A percentile compares a stretch with the other conserved stretches of the same genome.
Conservation (phyloP, 2,888 invertebrate species). For the Hartigia nigra region DNA sequence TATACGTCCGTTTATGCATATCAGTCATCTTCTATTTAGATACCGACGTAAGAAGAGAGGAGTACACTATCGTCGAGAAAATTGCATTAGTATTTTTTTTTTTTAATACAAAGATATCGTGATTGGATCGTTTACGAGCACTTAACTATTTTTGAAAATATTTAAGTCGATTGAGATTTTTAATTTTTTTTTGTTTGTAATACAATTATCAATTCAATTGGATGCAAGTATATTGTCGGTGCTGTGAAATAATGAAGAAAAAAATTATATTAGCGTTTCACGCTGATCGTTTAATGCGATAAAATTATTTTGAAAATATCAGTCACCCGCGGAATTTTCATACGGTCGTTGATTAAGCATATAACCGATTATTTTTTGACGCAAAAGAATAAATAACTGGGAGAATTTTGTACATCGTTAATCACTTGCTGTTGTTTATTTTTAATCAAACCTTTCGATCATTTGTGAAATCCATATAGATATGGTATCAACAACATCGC, state of each 20-base stretch:
- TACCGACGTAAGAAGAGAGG: neutral
- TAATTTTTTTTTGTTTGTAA: neutral
- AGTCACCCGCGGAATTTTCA: neutral
- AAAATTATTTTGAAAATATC: neutral
- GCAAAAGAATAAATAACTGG: no score
- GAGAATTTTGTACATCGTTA: no score
- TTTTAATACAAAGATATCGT: neutral
- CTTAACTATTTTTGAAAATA: neutral
- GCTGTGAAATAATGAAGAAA: no score
- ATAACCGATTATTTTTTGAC: neutral
- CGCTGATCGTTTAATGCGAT: no score
- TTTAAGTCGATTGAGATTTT: neutral
- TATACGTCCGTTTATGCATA: constrained; percentile 20
- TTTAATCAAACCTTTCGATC: no score
- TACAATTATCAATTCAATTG: neutral
- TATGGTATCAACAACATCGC: no score
- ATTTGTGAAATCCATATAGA: no score
- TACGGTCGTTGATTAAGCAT: neutral
- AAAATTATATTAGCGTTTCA: no score
- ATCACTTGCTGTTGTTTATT: no score
- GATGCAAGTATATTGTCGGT: neutral
- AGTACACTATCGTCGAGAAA: neutral
- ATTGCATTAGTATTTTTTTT: neutral
- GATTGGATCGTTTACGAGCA: neutral
- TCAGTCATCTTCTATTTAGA: constrained; percentile 31